phyloP scores from a whole-genome alignment of 2,797 vertebrate species.

The Nasua narica region DNA sequence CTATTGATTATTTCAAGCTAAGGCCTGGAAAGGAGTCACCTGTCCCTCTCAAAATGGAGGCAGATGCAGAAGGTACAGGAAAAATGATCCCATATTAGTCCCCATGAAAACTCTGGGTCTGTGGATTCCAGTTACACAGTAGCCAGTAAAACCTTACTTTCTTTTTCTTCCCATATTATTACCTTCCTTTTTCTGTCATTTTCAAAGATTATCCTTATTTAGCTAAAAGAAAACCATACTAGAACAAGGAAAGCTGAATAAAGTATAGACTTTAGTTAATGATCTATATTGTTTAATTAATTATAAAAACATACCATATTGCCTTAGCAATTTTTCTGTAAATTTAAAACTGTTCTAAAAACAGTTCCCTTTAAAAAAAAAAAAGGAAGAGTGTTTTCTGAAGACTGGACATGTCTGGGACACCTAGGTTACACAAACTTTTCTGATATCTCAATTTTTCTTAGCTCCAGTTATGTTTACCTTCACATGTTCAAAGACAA shows the following conservation, averaged over 20 bases:
- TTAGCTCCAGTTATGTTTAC: constrained; percentile 25
- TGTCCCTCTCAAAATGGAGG: neutral
- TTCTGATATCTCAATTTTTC: neutral
- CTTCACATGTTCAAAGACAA: constrained; percentile 38
- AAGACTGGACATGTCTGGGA: neutral
- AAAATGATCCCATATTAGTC: neutral
- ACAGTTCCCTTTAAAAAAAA: neutral
- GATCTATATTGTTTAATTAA: neutral
- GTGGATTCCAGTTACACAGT: neutral
- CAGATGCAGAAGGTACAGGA: neutral
- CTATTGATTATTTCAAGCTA: neutral
- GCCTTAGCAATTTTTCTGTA: neutral
- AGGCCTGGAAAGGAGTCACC: neutral
- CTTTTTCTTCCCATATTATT: neutral
- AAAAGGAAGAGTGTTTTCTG: neutral
- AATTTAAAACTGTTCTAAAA: neutral
- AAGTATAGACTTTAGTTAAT: neutral
- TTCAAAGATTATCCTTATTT: neutral
- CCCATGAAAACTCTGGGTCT: neutral
- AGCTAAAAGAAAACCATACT: neutral
- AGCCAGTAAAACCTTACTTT: neutral
- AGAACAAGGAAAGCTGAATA: neutral
- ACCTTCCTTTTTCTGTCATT: neutral
- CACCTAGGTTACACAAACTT: neutral
- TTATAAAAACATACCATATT: neutral